Evolutionary conservation across 2,113 vertebrate genomes (phyloP).

Genomic region (Macquaria ambigua): DNA sequence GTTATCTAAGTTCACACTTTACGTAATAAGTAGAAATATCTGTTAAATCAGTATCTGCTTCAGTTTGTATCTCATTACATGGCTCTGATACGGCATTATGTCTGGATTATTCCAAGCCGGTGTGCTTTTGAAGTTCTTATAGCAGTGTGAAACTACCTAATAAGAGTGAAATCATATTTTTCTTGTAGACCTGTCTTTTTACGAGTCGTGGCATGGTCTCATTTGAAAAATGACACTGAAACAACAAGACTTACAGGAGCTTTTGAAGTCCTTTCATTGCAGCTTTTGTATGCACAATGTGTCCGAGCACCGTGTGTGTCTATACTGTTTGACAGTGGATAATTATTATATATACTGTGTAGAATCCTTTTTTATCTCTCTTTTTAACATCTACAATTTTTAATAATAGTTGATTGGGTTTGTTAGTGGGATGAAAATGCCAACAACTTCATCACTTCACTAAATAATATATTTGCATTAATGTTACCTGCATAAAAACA

Average conservation of each 20-base stretch:
- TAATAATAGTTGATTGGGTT: background rate
- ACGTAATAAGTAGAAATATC: background rate
- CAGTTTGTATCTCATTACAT: conserved; percentile 11
- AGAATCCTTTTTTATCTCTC: background rate
- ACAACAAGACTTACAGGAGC: background rate
- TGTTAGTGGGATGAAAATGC: background rate
- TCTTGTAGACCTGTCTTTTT: background rate
- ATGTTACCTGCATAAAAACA: background rate
- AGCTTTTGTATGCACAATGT: background rate
- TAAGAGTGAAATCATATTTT: conserved; percentile 26
- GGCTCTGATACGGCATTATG: conserved; percentile 26
- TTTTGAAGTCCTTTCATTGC: background rate
- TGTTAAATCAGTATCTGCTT: background rate
- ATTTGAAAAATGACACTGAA: background rate
- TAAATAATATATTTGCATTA: background rate
- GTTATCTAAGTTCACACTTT: background rate
- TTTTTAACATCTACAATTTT: background rate
- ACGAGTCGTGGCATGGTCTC: too few species aligned
- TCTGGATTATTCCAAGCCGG: conserved; percentile 6
- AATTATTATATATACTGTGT: background rate
- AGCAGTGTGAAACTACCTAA: conserved; percentile 19
- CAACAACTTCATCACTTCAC: background rate
- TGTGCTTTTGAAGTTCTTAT: conserved; percentile 7
- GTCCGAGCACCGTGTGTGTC: background rate
- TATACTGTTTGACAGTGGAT: background rate